A percentile compares a stretch with the other conserved stretches of the same genome.
Conservation (phyloP, 2,797 vertebrate genomes). For the Tokudaia muenninki region DNA sequence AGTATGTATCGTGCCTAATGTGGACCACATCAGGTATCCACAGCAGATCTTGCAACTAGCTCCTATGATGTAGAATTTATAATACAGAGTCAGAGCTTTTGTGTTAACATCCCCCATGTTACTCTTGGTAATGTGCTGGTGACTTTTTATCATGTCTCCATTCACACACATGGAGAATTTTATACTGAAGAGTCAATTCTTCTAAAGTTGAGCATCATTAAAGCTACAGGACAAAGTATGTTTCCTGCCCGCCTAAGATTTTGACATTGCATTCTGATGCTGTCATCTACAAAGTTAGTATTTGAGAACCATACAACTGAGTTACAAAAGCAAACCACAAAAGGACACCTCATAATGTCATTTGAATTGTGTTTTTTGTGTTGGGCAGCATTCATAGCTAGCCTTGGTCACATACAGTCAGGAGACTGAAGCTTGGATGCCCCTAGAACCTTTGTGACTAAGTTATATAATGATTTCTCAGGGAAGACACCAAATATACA, state of each 20-base stretch:
- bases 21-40: background rate
- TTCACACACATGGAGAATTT: background rate
- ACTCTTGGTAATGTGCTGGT: background rate
- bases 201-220: background rate
- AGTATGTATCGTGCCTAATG: background rate
- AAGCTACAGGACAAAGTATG: constrained; percentile 38
- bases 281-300: background rate
- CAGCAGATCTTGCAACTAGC: background rate
- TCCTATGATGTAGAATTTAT: background rate
- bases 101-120: background rate
- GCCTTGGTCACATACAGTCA: background rate
- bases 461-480: background rate
- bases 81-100: background rate
- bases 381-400: background rate
- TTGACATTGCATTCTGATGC: too few species aligned
- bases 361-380: background rate
- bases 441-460: background rate
- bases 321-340: background rate
- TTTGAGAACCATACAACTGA: background rate
- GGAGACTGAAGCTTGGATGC: background rate
- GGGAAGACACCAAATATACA: background rate
- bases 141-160: background rate
- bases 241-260: background rate
- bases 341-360: background rate
- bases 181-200: background rate